Base-by-base conservation (phyloP, 1,140 invertebrate genomes). In the Sminthurinus signatus region DNA sequence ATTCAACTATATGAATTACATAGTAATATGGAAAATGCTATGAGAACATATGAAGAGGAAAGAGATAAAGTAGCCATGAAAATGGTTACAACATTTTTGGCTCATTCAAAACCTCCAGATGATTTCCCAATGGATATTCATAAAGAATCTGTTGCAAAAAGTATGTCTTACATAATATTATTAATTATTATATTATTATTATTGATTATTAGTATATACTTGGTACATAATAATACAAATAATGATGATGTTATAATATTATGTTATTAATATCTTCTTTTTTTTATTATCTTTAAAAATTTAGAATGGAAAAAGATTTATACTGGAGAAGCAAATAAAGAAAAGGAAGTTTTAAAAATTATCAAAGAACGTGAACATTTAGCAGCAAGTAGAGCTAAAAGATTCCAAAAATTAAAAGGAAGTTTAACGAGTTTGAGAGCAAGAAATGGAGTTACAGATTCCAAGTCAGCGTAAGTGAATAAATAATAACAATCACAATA, bases 301-400 rank as follows among this genome's bases (percentile, higher is more conserved):
- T 2, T 28, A 68, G 65, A 52, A 48, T 68, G 65, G 65, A 68
- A 60, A 48, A 43, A 50, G 27, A 32, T 63, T 14, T 68, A 68
- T 21, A 63, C 61, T 42, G 65, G 65, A 1, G 60, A 67, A 32
- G 60, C 29, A 12, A 48, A 57, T 25, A 51, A 54, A 14, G 65
- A 67, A n/a, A 25, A 31, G 17, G 52, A 63, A 54, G 25, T 63
- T 14, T 25, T 46, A 14, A 56, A 43, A 29, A 46, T 63, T 27
- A 39, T 67, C 8, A 67, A 67, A 42, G 44, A 62, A 32, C 54
- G 60, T 19, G 61, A 63, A 32, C 43, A 19, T 19, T 23, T 29
- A 5, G 29, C 50, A 15, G 51, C 44, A 8, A 56, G 32, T 56
- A 29, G 54, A 27, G 54, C 21, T 25, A 63, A 63, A 23, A 25